A percentile compares a stretch with the other conserved stretches of the same genome.
These are phyloP conservation scores for Hippotragus niger DNA, from an alignment of 2,113 vertebrate species.

Conservation along the genomic window DNA sequence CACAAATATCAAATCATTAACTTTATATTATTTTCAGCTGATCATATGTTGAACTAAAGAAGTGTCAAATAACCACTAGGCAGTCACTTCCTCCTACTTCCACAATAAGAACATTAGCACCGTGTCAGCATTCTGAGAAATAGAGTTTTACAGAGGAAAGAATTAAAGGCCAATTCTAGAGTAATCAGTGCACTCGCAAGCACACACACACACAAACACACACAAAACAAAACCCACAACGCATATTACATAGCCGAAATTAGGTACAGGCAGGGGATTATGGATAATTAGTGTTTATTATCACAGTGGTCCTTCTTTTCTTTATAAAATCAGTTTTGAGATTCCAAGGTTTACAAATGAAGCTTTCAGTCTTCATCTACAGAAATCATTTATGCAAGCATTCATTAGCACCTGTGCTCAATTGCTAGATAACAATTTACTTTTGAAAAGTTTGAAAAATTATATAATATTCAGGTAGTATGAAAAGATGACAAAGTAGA, in stretches of 20 bases:
- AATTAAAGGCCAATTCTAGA: neutral
- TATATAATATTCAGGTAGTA: neutral
- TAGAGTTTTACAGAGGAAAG: neutral
- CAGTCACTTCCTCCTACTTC: neutral
- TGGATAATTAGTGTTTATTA: neutral
- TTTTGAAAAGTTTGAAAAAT: neutral
- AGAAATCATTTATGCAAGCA: neutral
- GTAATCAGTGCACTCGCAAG: accelerated
- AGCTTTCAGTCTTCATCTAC: neutral
- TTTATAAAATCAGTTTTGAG: neutral
- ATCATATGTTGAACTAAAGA: neutral
- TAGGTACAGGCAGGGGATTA: neutral
- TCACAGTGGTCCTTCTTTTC: neutral
- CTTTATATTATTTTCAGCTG: neutral
- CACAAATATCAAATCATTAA: neutral
- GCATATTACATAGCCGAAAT: too few relatives aligned
- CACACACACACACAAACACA: neutral
- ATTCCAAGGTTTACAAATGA: neutral
- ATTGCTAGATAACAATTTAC: neutral
- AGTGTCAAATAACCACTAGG: neutral
- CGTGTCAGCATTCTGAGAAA: neutral
- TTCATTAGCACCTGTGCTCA: neutral
- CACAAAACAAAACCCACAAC: accelerated
- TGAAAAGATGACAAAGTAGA: neutral
- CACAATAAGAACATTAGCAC: neutral